Percentiles rank a stretch among this genome's conserved stretches.
Conservation (phyloP, 2,888 invertebrate species). For the Antitype chi region DNA sequence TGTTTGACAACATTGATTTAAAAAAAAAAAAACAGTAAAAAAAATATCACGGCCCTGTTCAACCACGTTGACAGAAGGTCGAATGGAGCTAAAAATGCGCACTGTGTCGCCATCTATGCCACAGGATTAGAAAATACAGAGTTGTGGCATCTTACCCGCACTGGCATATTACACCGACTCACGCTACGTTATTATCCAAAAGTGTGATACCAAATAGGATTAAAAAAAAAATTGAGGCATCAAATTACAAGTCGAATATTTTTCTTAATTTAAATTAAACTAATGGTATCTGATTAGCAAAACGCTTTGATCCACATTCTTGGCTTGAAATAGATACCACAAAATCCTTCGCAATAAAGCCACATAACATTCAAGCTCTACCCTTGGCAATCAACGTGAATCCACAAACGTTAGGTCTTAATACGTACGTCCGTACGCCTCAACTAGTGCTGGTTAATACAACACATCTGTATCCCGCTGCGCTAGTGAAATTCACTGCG, state of each 20-base stretch:
- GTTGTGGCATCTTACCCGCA: neutral
- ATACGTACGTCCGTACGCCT: constrained; percentile 71
- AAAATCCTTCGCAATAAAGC: constrained; percentile 20
- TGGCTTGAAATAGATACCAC: neutral
- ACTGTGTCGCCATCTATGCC: neutral
- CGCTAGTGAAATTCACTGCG: constrained; percentile 65
- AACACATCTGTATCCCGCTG: constrained; percentile 74
- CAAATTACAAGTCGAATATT: neutral
- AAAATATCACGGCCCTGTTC: neutral
- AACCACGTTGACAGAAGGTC: neutral
- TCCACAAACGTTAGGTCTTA: constrained; percentile 69
- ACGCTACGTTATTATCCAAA: neutral
- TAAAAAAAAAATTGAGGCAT: neutral
- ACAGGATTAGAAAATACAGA: neutral
- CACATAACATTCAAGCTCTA: constrained; percentile 29
- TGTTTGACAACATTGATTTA: neutral
- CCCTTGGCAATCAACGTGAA: constrained; percentile 45
- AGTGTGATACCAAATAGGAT: neutral
- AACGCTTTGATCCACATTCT: neutral
- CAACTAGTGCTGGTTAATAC: constrained; percentile 61
- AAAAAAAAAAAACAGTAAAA: neutral
- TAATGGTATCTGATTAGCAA: neutral
- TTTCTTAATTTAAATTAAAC: neutral
- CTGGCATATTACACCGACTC: neutral
- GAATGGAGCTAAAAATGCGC: neutral